A percentile compares a stretch with the other conserved stretches of the same genome.
Conservation (phyloP, 1,140 invertebrate species). For the Drosophila saltans region DNA sequence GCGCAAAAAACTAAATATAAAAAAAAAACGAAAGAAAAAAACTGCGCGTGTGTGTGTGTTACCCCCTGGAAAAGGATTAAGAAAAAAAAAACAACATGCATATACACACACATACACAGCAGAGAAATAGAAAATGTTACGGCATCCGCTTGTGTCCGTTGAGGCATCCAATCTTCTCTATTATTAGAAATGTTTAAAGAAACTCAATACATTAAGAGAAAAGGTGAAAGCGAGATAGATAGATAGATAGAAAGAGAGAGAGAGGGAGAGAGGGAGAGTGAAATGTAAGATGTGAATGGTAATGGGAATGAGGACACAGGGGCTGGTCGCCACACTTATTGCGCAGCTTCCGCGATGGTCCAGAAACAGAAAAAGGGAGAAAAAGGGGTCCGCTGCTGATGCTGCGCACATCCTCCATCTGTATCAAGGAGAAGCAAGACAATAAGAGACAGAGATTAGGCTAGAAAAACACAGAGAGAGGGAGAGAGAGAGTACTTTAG, state of each 20-base stretch:
- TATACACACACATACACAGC: conserved; percentile 29
- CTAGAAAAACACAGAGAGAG: not conserved
- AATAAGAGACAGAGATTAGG: not conserved
- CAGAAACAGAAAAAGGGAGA: not conserved
- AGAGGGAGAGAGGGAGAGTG: conserved; percentile 6
- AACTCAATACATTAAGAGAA: not conserved
- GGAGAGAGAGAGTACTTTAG: not conserved
- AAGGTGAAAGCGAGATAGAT: not conserved
- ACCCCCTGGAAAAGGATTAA: conserved; percentile 58
- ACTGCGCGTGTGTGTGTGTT: not conserved
- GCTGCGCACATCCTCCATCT: conserved; percentile 60
- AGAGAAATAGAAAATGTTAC: conserved; percentile 44
- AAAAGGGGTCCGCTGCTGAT: conserved; percentile 23
- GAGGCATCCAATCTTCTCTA: conserved; percentile 20
- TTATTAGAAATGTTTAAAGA: conserved; percentile 16
- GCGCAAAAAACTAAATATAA: conserved; percentile 62
- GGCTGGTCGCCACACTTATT: conserved; percentile 71
- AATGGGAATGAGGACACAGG: conserved; percentile 6
- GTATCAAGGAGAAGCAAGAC: not conserved
- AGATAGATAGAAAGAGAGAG: conserved; percentile 16
- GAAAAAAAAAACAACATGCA: conserved; percentile 21
- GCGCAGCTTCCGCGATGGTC: conserved; percentile 66
- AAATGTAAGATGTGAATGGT: not conserved
- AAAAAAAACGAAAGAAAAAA: conserved; percentile 15
- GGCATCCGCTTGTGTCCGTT: conserved; percentile 45